These are phyloP conservation scores for Sarcophaga peregrina DNA, from an alignment of 1,140 invertebrate species.

Conservation along the genomic window DNA sequence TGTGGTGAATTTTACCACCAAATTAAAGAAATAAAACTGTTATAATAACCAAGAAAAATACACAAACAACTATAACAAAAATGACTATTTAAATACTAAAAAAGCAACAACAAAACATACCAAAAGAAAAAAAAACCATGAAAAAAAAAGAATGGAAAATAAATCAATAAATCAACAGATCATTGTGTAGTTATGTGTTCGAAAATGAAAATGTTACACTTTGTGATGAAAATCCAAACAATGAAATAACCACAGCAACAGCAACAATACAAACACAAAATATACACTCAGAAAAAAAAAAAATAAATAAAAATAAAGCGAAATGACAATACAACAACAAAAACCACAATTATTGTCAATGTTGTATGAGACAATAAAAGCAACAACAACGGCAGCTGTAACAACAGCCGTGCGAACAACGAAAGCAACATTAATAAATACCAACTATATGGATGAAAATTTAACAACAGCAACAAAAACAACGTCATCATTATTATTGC, in stretches of 20 bases:
- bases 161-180: too few species aligned
- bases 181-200: too few species aligned
- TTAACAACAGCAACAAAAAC: neutral
- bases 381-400: conserved; percentile 34
- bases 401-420: neutral
- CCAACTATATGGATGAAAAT: too few species aligned
- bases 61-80: neutral
- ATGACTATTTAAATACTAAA: neutral
- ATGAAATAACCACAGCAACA: too few species aligned
- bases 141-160: too few species aligned
- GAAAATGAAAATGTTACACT: too few species aligned
- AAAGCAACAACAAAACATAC: neutral
- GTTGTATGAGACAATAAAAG: conserved; percentile 14
- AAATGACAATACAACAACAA: conserved; percentile 12
- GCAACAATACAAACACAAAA: too few species aligned
- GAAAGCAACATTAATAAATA: conserved; percentile 11
- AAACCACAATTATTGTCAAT: conserved; percentile 13
- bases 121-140: too few species aligned
- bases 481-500: neutral
- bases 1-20: conserved; percentile 2
- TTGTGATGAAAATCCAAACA: too few species aligned
- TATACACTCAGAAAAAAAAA: neutral
- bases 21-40: neutral
- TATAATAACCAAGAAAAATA: neutral
- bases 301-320: neutral